phyloP scores from a whole-genome alignment of 1,140 invertebrate species.

The Bombus sylvicola region DNA sequence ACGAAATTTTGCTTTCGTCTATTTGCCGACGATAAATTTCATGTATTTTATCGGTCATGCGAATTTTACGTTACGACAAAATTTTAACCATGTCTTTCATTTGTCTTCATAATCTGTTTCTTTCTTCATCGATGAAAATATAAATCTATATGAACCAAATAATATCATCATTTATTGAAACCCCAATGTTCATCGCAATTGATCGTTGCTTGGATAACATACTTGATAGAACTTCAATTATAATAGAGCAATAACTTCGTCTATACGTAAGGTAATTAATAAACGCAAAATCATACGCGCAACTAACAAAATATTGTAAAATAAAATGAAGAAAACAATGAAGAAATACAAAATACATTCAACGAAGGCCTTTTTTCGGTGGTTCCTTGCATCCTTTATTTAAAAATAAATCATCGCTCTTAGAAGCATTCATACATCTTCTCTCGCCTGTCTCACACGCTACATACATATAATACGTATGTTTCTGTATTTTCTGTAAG shows the following conservation, averaged over 20 bases:
- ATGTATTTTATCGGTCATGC: conserved; percentile 40
- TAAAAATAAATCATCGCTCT: background rate
- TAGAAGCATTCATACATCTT: too few species aligned
- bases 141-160: conserved; percentile 54
- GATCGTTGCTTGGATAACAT: background rate
- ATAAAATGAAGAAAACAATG: background rate
- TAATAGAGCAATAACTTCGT: background rate
- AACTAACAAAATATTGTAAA: background rate
- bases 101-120: conserved; percentile 45
- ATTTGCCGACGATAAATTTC: background rate
- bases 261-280: background rate
- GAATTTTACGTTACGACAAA: conserved; percentile 43
- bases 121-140: conserved; percentile 53
- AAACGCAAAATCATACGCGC: background rate
- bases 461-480: too few species aligned
- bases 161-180: conserved; percentile 10
- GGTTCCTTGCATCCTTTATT: background rate
- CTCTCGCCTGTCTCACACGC: rapidly evolving
- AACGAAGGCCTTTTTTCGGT: background rate
- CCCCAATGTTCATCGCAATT: background rate
- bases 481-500: too few species aligned
- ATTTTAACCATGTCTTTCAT: conserved; percentile 46
- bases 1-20: background rate
- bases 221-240: background rate
- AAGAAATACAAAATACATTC: background rate